Evolutionary conservation across 92 coral and sea anemone species (phyloP).

Genomic region (Zoanthus solanderi): DNA sequence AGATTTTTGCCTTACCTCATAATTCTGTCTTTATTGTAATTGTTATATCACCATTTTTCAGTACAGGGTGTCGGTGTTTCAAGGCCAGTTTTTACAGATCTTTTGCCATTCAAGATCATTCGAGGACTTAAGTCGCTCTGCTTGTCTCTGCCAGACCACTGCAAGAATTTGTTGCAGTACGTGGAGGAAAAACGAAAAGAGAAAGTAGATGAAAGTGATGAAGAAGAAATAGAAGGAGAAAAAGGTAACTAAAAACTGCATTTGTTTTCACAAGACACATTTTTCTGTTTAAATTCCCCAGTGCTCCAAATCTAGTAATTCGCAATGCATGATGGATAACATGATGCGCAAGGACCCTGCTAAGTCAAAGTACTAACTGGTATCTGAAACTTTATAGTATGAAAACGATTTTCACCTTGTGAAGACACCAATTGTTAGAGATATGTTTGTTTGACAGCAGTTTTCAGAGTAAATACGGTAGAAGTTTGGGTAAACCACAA

Average conservation of each 20-base stretch:
- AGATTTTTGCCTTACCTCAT: too few relatives aligned
- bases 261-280: conserved; percentile 7
- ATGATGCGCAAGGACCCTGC: too few relatives aligned
- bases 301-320: background rate
- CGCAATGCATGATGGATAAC: background rate
- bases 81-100: conserved; percentile 85
- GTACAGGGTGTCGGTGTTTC: conserved; percentile 93
- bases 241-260: conserved; percentile 48
- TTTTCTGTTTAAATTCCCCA: background rate
- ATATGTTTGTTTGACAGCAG: too few relatives aligned
- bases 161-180: conserved; percentile 60
- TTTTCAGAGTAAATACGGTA: too few relatives aligned
- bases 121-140: conserved; percentile 62
- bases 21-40: background rate
- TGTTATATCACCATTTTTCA: conserved; percentile 8
- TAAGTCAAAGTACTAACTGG: too few relatives aligned
- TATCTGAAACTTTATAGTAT: too few relatives aligned
- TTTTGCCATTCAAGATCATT: conserved; percentile 83
- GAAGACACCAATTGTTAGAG: too few relatives aligned
- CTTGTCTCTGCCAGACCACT: conserved; percentile 69
- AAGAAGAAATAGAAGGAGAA: conserved; percentile 70
- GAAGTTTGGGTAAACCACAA: too few relatives aligned
- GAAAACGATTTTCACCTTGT: too few relatives aligned
- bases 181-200: conserved; percentile 71
- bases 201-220: conserved; percentile 71